Conservation (phyloP, 2,888 invertebrate species). For the Dryomyza anilis region DNA sequence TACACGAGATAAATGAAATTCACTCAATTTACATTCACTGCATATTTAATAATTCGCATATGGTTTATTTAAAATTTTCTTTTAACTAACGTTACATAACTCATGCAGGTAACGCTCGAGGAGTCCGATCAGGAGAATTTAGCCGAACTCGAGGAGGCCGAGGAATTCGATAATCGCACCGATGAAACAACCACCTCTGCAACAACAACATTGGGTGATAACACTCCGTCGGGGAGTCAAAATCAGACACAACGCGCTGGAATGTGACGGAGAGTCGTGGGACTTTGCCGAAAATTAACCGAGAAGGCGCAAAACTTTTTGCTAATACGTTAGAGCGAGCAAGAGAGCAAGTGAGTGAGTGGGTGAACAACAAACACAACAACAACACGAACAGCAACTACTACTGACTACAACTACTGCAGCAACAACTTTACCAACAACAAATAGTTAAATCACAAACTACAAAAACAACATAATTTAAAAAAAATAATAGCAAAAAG, state of each 20-base stretch:
- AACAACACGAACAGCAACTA: constrained; percentile 32
- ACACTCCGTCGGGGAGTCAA: constrained; percentile 62
- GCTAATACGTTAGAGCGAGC: constrained; percentile 80
- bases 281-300: constrained; percentile 87
- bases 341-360: constrained; percentile 44
- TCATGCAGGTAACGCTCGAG: constrained; percentile 78
- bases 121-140: constrained; percentile 65
- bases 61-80: too few relatives aligned
- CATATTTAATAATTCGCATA: too few relatives aligned
- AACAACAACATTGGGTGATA: constrained; percentile 35
- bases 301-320: constrained; percentile 89
- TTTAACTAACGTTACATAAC: not conserved
- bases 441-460: constrained; percentile 23
- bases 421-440: constrained; percentile 28
- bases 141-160: constrained; percentile 67
- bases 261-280: constrained; percentile 92
- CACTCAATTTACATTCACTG: too few relatives aligned
- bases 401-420: constrained; percentile 24
- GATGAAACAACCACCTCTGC: constrained; percentile 30
- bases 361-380: constrained; percentile 30
- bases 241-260: constrained; percentile 69
- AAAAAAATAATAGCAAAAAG: constrained; percentile 36
- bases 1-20: too few relatives aligned
- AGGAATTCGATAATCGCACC: constrained; percentile 31
- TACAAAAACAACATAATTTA: constrained; percentile 33